Conservation (phyloP, 2,797 vertebrate species). For the Mus minutoides region DNA sequence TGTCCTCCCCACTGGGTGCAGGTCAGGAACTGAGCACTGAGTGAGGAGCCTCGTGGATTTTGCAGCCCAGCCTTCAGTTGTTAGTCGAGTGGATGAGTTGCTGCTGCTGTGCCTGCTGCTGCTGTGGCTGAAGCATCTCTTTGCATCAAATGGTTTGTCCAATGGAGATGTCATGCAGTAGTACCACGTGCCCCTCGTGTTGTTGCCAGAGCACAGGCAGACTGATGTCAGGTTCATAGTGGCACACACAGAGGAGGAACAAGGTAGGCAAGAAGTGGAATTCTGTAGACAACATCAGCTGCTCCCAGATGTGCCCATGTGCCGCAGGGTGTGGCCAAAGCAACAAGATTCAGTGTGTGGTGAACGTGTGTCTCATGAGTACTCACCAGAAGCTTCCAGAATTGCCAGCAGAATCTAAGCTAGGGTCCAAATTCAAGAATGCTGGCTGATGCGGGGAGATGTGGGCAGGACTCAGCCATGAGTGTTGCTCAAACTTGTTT, state of each 20-base stretch:
- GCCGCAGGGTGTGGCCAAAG: not conserved
- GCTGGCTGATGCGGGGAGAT: too few species aligned
- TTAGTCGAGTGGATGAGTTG: not conserved
- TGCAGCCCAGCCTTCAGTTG: not conserved
- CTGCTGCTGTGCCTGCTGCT: not conserved
- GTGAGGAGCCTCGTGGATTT: not conserved
- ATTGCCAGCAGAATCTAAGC: not conserved
- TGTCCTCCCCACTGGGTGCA: fast-evolving
- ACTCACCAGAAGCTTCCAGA: not conserved
- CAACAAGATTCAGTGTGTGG: not conserved
- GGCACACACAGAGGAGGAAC: not conserved
- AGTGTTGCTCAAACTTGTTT: not conserved
- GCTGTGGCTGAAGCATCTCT: not conserved
- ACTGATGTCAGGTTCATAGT: not conserved
- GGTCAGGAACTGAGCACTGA: not conserved
- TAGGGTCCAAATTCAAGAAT: not conserved
- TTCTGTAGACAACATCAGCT: not conserved
- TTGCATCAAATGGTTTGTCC: not conserved
- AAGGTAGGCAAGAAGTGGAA: not conserved
- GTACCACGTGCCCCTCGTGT: not conserved
- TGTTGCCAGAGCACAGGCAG: not conserved
- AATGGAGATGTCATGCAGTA: not conserved
- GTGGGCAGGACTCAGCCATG: not conserved
- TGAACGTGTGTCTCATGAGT: not conserved
- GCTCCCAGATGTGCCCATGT: not conserved